Conservation (phyloP, 2,113 vertebrate species). For the Bos taurus region ARS-UCD2.0 NC_037344.1:50040501-50041000, state of each 20-base stretch:
- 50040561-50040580: not conserved
- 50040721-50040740: not conserved
- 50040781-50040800: slow-evolving; percentile 20
- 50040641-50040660: fast-evolving
- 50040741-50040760: not conserved
- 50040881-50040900: slow-evolving; percentile 64
- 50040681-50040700: not conserved
- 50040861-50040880: slow-evolving; percentile 52
- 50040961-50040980: slow-evolving; percentile 59
- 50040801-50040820: slow-evolving; percentile 52
- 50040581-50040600: not conserved
- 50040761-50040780: slow-evolving; percentile 40
- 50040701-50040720: not conserved
- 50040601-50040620: not conserved
- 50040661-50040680: not conserved
- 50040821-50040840: slow-evolving; percentile 44
- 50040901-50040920: slow-evolving; percentile 68
- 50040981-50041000: slow-evolving; percentile 55
- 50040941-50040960: slow-evolving; percentile 63
- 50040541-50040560: not conserved
- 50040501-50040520: not conserved
- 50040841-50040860: slow-evolving; percentile 36
- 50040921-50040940: slow-evolving; percentile 62
- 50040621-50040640: not conserved
- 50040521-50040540: not conserved